These are phyloP conservation scores for Drosophila neonasuta DNA, from an alignment of 2,888 invertebrate genomes.

Conservation along the genomic window DNA sequence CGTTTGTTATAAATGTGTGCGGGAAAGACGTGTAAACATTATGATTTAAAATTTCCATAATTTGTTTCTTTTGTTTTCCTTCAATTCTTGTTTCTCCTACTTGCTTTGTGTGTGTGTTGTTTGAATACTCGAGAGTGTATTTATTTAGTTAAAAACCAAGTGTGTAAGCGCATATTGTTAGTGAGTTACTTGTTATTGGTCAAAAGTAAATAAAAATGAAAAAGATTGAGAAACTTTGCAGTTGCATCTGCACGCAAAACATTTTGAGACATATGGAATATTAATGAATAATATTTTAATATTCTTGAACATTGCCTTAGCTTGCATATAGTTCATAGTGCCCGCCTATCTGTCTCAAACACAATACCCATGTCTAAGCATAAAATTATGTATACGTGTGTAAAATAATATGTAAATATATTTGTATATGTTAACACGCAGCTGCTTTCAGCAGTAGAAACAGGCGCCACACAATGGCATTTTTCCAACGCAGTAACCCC, in stretches of 20 bases:
- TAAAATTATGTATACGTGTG: slow-evolving; percentile 30
- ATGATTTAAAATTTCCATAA: slow-evolving; percentile 28
- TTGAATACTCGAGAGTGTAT: slow-evolving; percentile 60
- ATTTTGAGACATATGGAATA: slow-evolving; percentile 34
- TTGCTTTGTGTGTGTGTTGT: slow-evolving; percentile 40
- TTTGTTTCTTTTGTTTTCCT: slow-evolving; percentile 30
- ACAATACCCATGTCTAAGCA: slow-evolving; percentile 49
- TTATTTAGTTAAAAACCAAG: slow-evolving; percentile 68
- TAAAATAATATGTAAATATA: slow-evolving; percentile 29
- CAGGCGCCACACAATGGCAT: slow-evolving; percentile 44
- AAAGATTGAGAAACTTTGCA: slow-evolving; percentile 31
- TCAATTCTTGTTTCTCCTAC: slow-evolving; percentile 25
- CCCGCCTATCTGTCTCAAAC: slow-evolving; percentile 32
- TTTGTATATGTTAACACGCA: slow-evolving; percentile 44
- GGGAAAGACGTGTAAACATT: slow-evolving; percentile 24
- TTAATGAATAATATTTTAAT: slow-evolving; percentile 65
- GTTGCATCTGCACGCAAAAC: slow-evolving; percentile 3
- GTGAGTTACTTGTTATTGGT: slow-evolving; percentile 19
- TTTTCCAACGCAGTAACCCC: slow-evolving; percentile 12
- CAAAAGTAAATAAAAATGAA: slow-evolving; percentile 25
- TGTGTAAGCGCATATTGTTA: slow-evolving; percentile 60
- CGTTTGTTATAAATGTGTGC: slow-evolving; percentile 45
- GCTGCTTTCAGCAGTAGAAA: slow-evolving; percentile 3
- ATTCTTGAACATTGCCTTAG: slow-evolving; percentile 22
- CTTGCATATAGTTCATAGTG: slow-evolving; percentile 35